Evolutionary conservation across 1,140 invertebrate genomes (phyloP), one percentile per base, ranked within the genome.

Genomic region (Drosophila watanabei): DNA sequence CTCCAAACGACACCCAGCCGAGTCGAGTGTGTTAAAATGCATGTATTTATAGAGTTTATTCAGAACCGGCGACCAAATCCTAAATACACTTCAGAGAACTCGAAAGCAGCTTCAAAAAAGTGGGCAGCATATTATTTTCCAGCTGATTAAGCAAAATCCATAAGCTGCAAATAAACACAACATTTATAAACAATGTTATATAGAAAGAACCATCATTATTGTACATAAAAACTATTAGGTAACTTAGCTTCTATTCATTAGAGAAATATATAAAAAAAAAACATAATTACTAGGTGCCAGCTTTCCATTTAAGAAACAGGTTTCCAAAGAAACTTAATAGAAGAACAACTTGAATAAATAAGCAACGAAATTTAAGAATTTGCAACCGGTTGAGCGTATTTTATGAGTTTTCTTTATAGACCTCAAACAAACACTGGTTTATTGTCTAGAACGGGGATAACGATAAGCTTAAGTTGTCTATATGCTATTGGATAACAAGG

Each of bases 41-140:
- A 66, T 71, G 63, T 71, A 71, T 69, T 71, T 71, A 69, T 71
- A 71, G 68, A 54, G 49, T 20, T 30, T 37, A 7, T 13, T n/a
- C 20, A 24, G 13, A n/a, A 30, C n/a, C 35, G 30, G 45, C 16
- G 35, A 46, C 32, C 8, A 30, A 24, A 45, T 45, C 39, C 37
- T 45, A 41, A 43, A 35, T 52, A 58, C 52, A 49, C 69, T 72
- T 72, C 16, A 49, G 35, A 41, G 20, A 43, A 35, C 16, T 63
- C 30, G 18, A 16, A 54, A 70, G 66, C 61, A 5, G 9, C 37
- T 37, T 32, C 66, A 28, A 20, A 68, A 52, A 51, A 35, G 2
- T 28, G 30, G 11, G 20, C 9, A 49, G 18, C 33, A 51, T 49
- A 14, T 60, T 49, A 35, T 11, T 35, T 43, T 73, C 35, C 28